Conservation (phyloP, 2,797 vertebrate species). For the Nasua narica region DNA sequence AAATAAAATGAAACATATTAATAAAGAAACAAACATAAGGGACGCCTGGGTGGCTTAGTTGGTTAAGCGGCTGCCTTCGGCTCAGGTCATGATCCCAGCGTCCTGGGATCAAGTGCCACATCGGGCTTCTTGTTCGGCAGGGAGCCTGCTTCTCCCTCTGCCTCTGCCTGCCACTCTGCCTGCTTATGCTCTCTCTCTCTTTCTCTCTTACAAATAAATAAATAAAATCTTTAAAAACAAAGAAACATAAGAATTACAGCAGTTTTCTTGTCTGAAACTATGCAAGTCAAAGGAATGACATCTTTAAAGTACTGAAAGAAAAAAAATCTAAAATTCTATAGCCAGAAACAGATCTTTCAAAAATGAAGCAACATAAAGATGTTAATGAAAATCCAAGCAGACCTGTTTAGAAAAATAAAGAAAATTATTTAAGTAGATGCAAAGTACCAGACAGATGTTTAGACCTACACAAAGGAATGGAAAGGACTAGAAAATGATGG, state of each 20-base stretch:
- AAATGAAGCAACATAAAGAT: not conserved
- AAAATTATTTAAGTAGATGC: not conserved
- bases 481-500: not conserved
- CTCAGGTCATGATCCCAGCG: no score
- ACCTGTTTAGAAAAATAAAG: not conserved
- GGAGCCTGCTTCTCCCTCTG: no score
- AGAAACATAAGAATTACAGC: not conserved
- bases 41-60: no score
- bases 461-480: not conserved
- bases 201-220: no score
- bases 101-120: no score
- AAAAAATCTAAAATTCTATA: not conserved
- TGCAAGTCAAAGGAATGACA: not conserved
- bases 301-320: not conserved
- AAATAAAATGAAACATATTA: not conserved
- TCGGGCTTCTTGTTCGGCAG: no score
- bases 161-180: no score
- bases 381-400: not conserved
- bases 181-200: no score
- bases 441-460: not conserved
- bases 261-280: not conserved
- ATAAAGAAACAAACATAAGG: not conserved
- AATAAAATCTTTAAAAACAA: not conserved
- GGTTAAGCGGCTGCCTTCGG: no score
- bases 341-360: not conserved